phyloP scores from a whole-genome alignment of 53 echinoderm and acorn worm genomes.

The Zoroaster sp. region DNA sequence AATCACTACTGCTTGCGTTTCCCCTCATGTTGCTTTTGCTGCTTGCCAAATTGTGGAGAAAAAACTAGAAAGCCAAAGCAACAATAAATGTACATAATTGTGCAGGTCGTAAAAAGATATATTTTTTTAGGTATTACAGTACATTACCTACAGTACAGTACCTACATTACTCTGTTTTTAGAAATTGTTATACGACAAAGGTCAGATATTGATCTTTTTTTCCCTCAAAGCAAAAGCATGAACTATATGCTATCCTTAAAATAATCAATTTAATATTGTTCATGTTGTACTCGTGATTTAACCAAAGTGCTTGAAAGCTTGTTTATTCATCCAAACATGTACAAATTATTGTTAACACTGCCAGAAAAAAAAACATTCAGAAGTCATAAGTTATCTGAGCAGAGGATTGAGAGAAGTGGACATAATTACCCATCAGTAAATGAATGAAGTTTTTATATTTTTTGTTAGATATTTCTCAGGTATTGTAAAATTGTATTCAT shows the following conservation, averaged over 20 bases:
- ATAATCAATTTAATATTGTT: not conserved
- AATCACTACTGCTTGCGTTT: too few species aligned
- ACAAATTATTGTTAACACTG: constrained; percentile 3
- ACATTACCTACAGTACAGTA: not conserved
- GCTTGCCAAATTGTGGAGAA: constrained; percentile 1
- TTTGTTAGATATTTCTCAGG: constrained; percentile 40
- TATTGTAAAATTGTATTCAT: constrained; percentile 39
- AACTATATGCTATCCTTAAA: not conserved
- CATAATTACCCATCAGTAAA: too few species aligned
- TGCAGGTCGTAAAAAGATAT: constrained; percentile 25
- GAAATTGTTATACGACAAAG: not conserved
- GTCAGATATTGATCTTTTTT: too few species aligned
- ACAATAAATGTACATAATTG: constrained; percentile 32
- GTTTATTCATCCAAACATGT: not conserved
- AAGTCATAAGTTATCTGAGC: not conserved
- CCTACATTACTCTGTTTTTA: not conserved
- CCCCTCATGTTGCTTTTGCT: not conserved
- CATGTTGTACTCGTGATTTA: constrained; percentile 1
- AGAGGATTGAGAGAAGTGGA: not conserved
- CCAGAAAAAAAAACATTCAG: not conserved
- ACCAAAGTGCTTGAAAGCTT: not conserved
- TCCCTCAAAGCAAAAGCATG: not conserved
- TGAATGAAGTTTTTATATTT: not conserved
- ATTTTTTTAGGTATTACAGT: constrained; percentile 42
- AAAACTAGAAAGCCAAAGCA: not conserved